These are phyloP conservation scores for Fregata magnificens DNA, from an alignment of 2,113 vertebrate species.

Conservation along the genomic window DNA sequence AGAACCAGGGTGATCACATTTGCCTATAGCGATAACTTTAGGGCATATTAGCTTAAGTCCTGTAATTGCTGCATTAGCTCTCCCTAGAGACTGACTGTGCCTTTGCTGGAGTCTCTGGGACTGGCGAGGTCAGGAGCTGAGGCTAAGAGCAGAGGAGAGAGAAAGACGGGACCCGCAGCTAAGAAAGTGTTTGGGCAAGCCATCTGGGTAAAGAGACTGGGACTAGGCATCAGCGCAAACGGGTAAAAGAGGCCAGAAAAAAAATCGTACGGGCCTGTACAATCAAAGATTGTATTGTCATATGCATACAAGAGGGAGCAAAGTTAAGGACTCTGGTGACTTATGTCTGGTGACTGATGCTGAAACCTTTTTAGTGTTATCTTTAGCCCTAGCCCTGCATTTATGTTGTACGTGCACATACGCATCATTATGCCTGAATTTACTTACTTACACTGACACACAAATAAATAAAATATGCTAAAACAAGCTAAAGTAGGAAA, in stretches of 20 bases:
- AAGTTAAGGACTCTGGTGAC: not conserved
- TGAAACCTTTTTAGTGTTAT: not conserved
- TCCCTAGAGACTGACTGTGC: not conserved
- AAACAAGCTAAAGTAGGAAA: not conserved
- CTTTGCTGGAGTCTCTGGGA: not conserved
- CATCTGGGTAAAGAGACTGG: not conserved
- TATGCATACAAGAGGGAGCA: not conserved
- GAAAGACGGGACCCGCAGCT: not conserved
- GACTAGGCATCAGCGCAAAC: not conserved
- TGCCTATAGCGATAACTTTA: not conserved
- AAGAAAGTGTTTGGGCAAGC: not conserved
- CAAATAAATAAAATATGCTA: not conserved
- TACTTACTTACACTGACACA: rapidly evolving
- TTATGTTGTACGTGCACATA: not conserved
- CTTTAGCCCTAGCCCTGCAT: not conserved
- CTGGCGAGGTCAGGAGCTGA: not conserved
- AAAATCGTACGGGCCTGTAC: rapidly evolving
- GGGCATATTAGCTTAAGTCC: not conserved
- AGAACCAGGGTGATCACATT: not conserved
- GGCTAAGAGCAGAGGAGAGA: not conserved
- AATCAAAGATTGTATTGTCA: not conserved
- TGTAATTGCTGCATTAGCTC: not conserved
- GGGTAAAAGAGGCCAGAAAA: not conserved
- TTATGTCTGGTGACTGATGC: not conserved
- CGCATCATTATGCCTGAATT: not conserved